These are phyloP conservation scores for Arbacia lixula DNA, from an alignment of 53 echinoderm and acorn worm genomes.

Conservation along the genomic window DNA sequence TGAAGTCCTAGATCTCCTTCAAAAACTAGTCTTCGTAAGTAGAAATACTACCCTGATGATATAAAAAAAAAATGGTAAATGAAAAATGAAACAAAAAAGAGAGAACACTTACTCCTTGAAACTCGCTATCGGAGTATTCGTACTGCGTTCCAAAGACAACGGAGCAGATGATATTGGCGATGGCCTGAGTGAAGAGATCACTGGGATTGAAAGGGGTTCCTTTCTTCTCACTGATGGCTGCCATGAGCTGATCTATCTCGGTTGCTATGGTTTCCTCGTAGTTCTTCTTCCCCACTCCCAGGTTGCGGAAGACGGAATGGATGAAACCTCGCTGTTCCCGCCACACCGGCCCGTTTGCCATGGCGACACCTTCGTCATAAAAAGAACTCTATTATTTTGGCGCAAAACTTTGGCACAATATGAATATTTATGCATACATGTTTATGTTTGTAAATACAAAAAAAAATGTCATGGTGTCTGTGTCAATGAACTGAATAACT, in stretches of 20 bases:
- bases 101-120: background rate
- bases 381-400: too few relatives aligned
- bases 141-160: constrained; percentile 65
- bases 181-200: constrained; percentile 36
- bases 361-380: constrained; percentile 58
- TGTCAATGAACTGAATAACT: too few relatives aligned
- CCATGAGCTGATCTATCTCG: constrained; percentile 57
- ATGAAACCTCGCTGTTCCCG: constrained; percentile 66
- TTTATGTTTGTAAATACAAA: too few relatives aligned
- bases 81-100: background rate
- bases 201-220: constrained; percentile 72
- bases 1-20: too few relatives aligned
- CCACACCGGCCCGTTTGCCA: constrained; percentile 60
- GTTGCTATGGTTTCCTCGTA: constrained; percentile 66
- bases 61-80: background rate
- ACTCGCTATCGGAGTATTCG: constrained; percentile 61
- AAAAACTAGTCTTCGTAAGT: too few relatives aligned
- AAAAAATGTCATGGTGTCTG: too few relatives aligned
- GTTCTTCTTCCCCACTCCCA: constrained; percentile 73
- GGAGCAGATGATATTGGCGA: constrained; percentile 74
- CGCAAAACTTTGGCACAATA: too few relatives aligned
- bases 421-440: too few relatives aligned
- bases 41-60: too few relatives aligned
- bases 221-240: constrained; percentile 32
- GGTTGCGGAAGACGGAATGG: constrained; percentile 63